Percentiles rank a stretch among this genome's conserved stretches.
These are phyloP conservation scores for Haemorhous mexicanus DNA, from an alignment of 2,113 vertebrate genomes.

Conservation along the genomic window DNA sequence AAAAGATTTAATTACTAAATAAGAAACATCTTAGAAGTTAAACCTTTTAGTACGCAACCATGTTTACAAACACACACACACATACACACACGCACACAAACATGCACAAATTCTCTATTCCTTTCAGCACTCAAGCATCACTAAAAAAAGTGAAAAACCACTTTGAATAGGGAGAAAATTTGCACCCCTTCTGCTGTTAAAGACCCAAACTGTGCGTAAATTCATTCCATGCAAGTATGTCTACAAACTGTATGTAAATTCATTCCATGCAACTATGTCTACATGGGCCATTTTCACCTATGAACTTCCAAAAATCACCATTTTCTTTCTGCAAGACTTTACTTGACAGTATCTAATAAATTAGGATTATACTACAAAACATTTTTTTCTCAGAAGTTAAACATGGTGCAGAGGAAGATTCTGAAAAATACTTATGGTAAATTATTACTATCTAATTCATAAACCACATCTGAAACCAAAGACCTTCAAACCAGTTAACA, in stretches of 20 bases:
- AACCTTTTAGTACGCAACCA: background rate
- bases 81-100: background rate
- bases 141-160: background rate
- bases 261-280: background rate
- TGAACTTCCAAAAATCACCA: background rate
- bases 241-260: background rate
- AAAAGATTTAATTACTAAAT: background rate
- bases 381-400: background rate
- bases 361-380: background rate
- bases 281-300: background rate
- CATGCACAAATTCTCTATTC: rapidly evolving
- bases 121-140: rapidly evolving
- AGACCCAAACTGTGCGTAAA: background rate
- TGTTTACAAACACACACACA: background rate
- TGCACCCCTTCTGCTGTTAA: background rate
- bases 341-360: background rate
- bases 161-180: background rate
- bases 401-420: background rate
- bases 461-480: background rate
- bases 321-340: background rate
- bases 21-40: background rate
- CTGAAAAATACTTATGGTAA: background rate
- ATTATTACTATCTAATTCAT: background rate
- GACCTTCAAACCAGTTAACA: background rate
- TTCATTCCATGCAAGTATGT: background rate